These are phyloP conservation scores for Stenopsyche tienmushanensis DNA, from an alignment of 1,140 invertebrate species.

Conservation along the genomic window DNA sequence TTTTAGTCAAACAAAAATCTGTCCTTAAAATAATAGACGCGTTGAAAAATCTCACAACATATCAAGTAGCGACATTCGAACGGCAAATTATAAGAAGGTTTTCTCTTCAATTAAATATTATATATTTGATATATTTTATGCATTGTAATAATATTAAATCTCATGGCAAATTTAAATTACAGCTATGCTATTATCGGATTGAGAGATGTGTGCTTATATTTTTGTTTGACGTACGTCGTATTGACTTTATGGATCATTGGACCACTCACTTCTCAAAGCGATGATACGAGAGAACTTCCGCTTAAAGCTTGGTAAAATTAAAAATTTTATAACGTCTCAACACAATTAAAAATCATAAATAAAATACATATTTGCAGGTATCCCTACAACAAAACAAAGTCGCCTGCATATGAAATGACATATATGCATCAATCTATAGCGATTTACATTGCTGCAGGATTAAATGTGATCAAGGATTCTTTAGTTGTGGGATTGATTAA, in stretches of 20 bases:
- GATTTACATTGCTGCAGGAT: conserved; percentile 47
- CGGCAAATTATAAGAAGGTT: no score
- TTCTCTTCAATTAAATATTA: conserved; percentile 5
- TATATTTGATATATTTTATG: background rate
- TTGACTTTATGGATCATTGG: conserved; percentile 20
- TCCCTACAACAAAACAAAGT: conserved; percentile 51
- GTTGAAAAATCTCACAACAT: conserved; percentile 41
- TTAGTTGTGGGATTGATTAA: conserved; percentile 52
- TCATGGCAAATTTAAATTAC: no score
- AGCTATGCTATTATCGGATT: conserved; percentile 13
- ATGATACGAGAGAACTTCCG: conserved; percentile 8
- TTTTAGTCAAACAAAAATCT: conserved; percentile 39
- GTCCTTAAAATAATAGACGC: conserved; percentile 45
- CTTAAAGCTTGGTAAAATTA: conserved; percentile 26
- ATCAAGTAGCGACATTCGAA: no score
- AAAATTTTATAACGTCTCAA: background rate
- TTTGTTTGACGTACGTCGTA: background rate
- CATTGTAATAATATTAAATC: background rate
- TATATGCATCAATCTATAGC: conserved; percentile 52
- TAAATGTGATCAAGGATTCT: conserved; percentile 55
- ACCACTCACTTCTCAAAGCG: conserved; percentile 14
- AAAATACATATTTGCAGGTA: conserved; percentile 46
- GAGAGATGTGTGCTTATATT: conserved; percentile 9
- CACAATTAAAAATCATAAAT: background rate
- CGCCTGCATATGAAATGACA: conserved; percentile 55